These are phyloP conservation scores for Plemyria rubiginata DNA, from an alignment of 2,888 invertebrate species.

Conservation along the genomic window DNA sequence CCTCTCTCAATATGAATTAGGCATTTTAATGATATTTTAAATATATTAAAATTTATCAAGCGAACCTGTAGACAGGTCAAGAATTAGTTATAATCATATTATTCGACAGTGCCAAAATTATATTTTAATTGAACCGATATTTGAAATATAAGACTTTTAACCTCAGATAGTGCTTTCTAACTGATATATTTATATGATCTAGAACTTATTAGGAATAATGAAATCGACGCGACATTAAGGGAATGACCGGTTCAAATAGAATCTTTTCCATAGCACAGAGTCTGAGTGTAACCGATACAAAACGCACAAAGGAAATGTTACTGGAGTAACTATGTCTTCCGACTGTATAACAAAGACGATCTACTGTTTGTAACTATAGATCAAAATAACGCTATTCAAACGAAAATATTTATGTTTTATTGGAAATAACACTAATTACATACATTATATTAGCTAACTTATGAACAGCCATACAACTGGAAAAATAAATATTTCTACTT, in stretches of 20 bases:
- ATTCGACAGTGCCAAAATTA: slow-evolving; percentile 59
- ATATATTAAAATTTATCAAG: slow-evolving; percentile 72
- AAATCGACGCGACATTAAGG: slow-evolving; percentile 57
- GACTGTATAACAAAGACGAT: slow-evolving; percentile 44
- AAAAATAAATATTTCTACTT: slow-evolving; percentile 49
- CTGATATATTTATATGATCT: slow-evolving; percentile 84
- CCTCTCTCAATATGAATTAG: slow-evolving; percentile 81
- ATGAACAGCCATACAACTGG: slow-evolving; percentile 64
- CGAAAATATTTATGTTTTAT: slow-evolving; percentile 70
- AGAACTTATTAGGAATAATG: slow-evolving; percentile 78
- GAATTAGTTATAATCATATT: slow-evolving; percentile 52
- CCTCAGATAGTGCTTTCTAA: slow-evolving; percentile 51
- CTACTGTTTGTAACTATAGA: slow-evolving; percentile 59
- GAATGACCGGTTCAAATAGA: slow-evolving; percentile 47
- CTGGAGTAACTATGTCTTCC: slow-evolving; percentile 48
- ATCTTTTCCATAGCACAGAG: slow-evolving; percentile 45
- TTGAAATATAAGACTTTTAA: slow-evolving; percentile 50
- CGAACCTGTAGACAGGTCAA: slow-evolving; percentile 64
- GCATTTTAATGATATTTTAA: slow-evolving; percentile 75
- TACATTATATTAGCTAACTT: slow-evolving; percentile 72
- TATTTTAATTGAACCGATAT: slow-evolving; percentile 43
- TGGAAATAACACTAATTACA: slow-evolving; percentile 75
- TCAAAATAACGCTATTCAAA: slow-evolving; percentile 67
- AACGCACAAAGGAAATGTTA: slow-evolving; percentile 46
- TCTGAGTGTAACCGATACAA: slow-evolving; percentile 52